Conservation (phyloP, 2,113 vertebrate species). For the Asarcornis scutulata region DNA sequence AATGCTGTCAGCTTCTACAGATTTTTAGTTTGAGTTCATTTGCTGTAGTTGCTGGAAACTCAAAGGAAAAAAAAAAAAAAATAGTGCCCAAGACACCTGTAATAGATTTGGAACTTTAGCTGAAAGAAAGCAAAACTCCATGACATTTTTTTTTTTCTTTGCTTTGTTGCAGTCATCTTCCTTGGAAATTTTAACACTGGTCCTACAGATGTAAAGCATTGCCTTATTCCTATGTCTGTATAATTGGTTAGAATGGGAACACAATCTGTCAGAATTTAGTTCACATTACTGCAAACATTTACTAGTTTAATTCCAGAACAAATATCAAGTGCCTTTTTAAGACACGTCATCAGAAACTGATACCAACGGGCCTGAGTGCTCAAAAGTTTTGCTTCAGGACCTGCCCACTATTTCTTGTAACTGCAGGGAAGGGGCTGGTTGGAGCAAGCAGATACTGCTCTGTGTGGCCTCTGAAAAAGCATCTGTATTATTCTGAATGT, state of each 20-base stretch:
- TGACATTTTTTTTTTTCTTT: not conserved
- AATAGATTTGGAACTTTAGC: not conserved
- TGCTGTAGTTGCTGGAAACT: not conserved
- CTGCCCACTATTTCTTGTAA: rapidly evolving
- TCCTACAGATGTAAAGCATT: not conserved
- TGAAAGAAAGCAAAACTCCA: not conserved
- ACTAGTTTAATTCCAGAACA: not conserved
- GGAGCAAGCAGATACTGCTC: not conserved
- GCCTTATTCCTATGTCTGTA: not conserved
- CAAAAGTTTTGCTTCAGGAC: not conserved
- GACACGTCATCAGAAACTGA: not conserved
- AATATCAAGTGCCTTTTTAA: not conserved
- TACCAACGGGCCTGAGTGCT: not conserved
- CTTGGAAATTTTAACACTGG: not conserved
- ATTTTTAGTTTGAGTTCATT: not conserved
- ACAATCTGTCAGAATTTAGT: not conserved
- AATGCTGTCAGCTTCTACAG: not conserved
- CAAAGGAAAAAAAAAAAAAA: not conserved
- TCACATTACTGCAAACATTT: not conserved
- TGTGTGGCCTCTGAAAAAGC: not conserved
- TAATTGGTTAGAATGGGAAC: not conserved
- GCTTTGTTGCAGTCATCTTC: not conserved
- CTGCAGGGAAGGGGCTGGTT: not conserved
- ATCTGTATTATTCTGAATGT: not conserved
- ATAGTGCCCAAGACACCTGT: not conserved